Evolutionary conservation across 2,888 invertebrate species (phyloP).

Genomic region (Nomada ruficornis): DNA sequence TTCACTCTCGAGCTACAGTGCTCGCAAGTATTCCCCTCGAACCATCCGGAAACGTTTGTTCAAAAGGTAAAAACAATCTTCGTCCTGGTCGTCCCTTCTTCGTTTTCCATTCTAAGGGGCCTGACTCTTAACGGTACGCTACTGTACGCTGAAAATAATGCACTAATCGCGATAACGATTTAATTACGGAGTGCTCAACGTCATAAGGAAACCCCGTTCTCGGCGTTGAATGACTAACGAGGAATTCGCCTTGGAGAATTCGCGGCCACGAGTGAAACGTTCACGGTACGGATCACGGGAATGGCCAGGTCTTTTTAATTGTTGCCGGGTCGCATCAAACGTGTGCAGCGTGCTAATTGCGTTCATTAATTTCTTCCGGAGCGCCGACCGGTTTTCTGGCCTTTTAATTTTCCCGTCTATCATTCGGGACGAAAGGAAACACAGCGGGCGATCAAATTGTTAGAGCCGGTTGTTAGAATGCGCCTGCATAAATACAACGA

Average conservation of each 20-base stretch:
- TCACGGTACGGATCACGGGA: conserved; percentile 17
- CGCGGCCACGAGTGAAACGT: conserved; percentile 12
- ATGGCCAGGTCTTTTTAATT: background rate
- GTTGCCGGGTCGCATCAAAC: conserved; percentile 19
- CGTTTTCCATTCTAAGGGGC: background rate
- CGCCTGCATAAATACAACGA: no score
- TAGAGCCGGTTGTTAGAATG: background rate
- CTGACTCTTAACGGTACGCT: background rate
- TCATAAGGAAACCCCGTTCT: no score
- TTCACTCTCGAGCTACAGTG: conserved; percentile 43
- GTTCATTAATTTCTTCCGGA: conserved; percentile 60
- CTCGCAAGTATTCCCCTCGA: conserved; percentile 2
- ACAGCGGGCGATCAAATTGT: background rate
- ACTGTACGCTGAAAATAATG: conserved; percentile 30
- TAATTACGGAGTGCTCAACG: conserved; percentile 35
- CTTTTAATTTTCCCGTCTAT: conserved; percentile 27
- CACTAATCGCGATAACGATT: conserved; percentile 31
- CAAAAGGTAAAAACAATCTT: background rate
- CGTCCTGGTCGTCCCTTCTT: conserved; percentile 5
- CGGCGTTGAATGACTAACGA: background rate
- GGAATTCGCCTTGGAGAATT: conserved; percentile 22
- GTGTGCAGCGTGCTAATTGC: conserved; percentile 25
- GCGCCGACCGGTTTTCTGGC: conserved; percentile 34
- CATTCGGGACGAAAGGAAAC: background rate
- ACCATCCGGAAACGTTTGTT: background rate